Percentiles rank a stretch among this genome's conserved stretches.
Conservation (phyloP, 1,140 invertebrate genomes). For the Megathymus violae region DNA sequence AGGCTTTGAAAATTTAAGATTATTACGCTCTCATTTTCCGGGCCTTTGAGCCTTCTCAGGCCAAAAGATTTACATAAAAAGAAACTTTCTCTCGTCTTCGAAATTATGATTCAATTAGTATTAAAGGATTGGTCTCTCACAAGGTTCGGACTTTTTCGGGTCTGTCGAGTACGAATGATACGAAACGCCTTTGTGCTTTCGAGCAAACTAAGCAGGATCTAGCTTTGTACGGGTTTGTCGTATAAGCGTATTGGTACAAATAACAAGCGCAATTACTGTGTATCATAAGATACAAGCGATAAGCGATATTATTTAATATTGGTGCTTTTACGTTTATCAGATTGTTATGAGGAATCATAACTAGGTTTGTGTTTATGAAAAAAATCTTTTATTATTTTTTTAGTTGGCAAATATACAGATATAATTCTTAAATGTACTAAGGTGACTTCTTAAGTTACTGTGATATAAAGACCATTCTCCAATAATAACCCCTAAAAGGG, state of each 20-base stretch:
- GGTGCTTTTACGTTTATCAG: too few species aligned
- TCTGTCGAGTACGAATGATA: conserved; percentile 66
- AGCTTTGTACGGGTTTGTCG: conserved; percentile 64
- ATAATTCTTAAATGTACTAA: too few species aligned
- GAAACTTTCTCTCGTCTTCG: conserved; percentile 76
- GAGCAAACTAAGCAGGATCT: conserved; percentile 74
- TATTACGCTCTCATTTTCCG: conserved; percentile 69
- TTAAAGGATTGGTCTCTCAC: conserved; percentile 80
- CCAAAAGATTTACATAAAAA: conserved; percentile 82
- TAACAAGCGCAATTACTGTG: conserved; percentile 50
- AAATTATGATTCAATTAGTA: conserved; percentile 84
- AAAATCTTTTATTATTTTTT: too few species aligned
- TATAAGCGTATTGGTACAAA: conserved; percentile 60
- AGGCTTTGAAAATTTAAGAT: conserved; percentile 68
- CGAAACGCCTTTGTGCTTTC: conserved; percentile 74
- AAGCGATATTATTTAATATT: too few species aligned
- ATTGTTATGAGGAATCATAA: too few species aligned
- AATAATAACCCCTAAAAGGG: too few species aligned
- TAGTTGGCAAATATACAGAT: too few species aligned
- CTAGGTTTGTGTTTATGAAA: too few species aligned
- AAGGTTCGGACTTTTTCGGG: conserved; percentile 74
- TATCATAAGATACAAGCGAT: neutral
- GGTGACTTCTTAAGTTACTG: too few species aligned
- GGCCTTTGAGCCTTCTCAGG: conserved; percentile 65
- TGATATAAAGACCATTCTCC: too few species aligned